These are phyloP conservation scores for Merodon equestris DNA, from an alignment of 2,888 invertebrate species.

Conservation along the genomic window DNA sequence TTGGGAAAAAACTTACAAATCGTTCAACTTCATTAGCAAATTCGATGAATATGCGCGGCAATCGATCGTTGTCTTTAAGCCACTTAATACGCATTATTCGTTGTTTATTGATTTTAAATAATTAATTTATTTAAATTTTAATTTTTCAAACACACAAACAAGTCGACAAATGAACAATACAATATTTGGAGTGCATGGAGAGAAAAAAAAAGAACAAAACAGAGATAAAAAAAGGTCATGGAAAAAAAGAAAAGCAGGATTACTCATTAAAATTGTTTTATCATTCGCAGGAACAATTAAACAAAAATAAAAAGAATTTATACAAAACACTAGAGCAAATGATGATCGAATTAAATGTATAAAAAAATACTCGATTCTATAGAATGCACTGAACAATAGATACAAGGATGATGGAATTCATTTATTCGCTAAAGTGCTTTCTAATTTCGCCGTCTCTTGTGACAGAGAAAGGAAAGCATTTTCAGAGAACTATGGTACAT, in stretches of 20 bases:
- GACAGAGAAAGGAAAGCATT: no score
- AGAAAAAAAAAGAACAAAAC: constrained; percentile 13
- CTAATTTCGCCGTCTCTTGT: no score
- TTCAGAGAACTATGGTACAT: no score
- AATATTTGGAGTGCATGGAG: constrained; percentile 23
- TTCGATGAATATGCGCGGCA: constrained; percentile 84
- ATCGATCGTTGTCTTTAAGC: constrained; percentile 88
- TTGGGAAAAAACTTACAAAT: constrained; percentile 82
- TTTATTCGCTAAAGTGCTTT: no score
- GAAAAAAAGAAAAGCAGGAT: constrained; percentile 21
- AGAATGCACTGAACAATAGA: no score
- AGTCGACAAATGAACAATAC: constrained; percentile 15
- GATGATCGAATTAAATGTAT: constrained; percentile 11
- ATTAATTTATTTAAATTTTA: background rate
- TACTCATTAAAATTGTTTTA: constrained; percentile 24
- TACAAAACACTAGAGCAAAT: constrained; percentile 1
- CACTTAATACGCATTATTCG: constrained; percentile 79
- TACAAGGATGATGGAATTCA: no score
- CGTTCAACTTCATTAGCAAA: constrained; percentile 85
- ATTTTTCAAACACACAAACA: constrained; percentile 22
- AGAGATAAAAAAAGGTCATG: background rate
- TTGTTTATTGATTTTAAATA: background rate
- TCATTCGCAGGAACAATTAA: background rate
- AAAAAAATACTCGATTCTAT: background rate
- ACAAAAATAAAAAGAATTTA: constrained; percentile 1